Percentiles rank a stretch among this genome's conserved stretches.
Conservation (phyloP, 2,113 vertebrate species). For the Plecturocebus donacophilus region DNA sequence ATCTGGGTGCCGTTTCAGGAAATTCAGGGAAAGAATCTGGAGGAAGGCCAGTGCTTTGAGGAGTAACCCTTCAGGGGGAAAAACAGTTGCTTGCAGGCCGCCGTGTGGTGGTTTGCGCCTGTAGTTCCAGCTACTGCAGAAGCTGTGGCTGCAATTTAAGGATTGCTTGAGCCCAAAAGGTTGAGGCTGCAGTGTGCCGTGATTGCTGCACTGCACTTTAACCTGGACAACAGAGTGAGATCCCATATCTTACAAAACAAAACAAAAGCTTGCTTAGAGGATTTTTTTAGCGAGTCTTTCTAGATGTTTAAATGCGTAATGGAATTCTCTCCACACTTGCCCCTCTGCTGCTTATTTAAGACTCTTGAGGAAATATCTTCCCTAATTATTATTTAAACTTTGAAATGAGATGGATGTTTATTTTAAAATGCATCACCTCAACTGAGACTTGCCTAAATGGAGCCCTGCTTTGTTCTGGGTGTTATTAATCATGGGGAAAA, state of each 20-base stretch:
- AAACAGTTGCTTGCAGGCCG: no score
- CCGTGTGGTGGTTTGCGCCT: no score
- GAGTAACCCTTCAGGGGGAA: neutral
- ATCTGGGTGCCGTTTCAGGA: neutral
- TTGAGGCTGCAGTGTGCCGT: no score
- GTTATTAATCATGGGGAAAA: neutral
- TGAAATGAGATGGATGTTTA: neutral
- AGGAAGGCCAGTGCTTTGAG: no score
- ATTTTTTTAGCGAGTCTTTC: neutral
- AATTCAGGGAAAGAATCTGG: neutral
- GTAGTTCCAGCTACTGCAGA: no score
- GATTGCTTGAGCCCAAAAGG: no score
- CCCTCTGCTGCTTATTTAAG: neutral
- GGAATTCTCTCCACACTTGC: neutral
- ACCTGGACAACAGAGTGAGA: no score
- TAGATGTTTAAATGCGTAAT: neutral
- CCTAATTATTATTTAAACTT: constrained; percentile 30
- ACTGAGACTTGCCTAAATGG: neutral
- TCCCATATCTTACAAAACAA: no score
- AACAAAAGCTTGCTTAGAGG: neutral
- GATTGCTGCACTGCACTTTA: no score
- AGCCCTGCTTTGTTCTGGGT: neutral
- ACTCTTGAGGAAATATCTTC: neutral
- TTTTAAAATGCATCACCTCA: neutral
- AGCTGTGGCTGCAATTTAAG: no score